A percentile compares a stretch with the other conserved stretches of the same genome.
These are phyloP conservation scores for Caradrina clavipalpis DNA, from an alignment of 2,888 invertebrate genomes.

Conservation along the genomic window DNA sequence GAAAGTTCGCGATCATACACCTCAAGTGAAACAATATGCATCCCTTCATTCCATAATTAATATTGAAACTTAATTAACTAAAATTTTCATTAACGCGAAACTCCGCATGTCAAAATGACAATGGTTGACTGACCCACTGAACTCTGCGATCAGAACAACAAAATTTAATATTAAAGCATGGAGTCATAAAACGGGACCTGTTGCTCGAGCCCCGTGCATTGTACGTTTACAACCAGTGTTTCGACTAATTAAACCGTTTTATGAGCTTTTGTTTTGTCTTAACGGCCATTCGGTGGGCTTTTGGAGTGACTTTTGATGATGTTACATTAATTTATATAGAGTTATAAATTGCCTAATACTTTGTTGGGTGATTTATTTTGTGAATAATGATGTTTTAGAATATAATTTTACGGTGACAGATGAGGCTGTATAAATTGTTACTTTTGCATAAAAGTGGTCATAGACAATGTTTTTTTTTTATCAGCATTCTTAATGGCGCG, in stretches of 20 bases:
- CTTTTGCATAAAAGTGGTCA: constrained; percentile 26
- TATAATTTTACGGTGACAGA: constrained; percentile 17
- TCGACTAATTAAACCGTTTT: constrained; percentile 75
- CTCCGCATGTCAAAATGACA: constrained; percentile 28
- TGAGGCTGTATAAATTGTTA: constrained; percentile 10
- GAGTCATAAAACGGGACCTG: constrained; percentile 65
- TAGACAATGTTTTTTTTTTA: constrained; percentile 1
- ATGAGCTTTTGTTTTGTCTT: constrained; percentile 73
- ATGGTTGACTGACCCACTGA: constrained; percentile 59
- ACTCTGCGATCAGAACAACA: constrained; percentile 49
- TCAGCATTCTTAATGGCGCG: background rate
- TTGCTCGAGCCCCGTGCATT: constrained; percentile 62
- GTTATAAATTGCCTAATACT: constrained; percentile 26
- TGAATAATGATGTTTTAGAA: constrained; percentile 36
- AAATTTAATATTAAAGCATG: constrained; percentile 63
- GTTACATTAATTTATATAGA: constrained; percentile 51
- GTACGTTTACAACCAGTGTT: constrained; percentile 68
- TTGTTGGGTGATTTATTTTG: constrained; percentile 15
- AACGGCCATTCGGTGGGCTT: constrained; percentile 57
- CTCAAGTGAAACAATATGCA: background rate
- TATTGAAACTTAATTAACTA: background rate
- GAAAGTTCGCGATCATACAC: background rate
- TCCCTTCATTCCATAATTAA: background rate
- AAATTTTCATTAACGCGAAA: constrained; percentile 17
- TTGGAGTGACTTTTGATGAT: constrained; percentile 59